Evolutionary conservation across 2,113 vertebrate genomes (phyloP).

Genomic region (Pseudopipra pipra): DNA sequence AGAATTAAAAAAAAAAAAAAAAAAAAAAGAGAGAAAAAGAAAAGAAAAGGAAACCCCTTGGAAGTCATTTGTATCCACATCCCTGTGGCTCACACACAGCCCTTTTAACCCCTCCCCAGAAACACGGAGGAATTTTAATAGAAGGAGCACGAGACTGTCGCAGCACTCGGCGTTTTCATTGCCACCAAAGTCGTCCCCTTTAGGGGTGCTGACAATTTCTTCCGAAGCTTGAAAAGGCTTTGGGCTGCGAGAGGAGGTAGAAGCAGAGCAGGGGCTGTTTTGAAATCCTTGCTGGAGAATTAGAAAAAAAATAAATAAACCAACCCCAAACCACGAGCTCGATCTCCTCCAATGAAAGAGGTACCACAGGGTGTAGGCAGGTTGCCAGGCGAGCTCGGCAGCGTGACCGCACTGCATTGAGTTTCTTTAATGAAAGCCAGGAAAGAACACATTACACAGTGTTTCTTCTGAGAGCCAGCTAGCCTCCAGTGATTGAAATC

Average conservation of each 20-base stretch:
- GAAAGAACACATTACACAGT: constrained; percentile 85
- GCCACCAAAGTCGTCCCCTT: background rate
- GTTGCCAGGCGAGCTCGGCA: constrained; percentile 81
- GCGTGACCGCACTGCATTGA: constrained; percentile 83
- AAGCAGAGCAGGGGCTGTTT: constrained; percentile 19
- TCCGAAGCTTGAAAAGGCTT: background rate
- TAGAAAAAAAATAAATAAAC: background rate
- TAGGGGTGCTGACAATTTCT: background rate
- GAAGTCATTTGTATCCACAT: constrained; percentile 16
- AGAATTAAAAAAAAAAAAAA: background rate
- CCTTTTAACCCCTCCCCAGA: constrained; percentile 4
- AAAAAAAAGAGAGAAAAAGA: background rate
- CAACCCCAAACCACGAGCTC: constrained; percentile 51
- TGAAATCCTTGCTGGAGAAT: constrained; percentile 39
- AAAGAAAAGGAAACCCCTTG: background rate
- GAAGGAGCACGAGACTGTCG: background rate
- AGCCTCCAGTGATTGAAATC: constrained; percentile 78
- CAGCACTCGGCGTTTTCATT: background rate
- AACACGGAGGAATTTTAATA: constrained; percentile 16
- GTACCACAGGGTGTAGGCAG: constrained; percentile 82
- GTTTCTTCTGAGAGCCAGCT: constrained; percentile 73
- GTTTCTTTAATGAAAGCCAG: constrained; percentile 87
- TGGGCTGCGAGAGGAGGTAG: background rate
- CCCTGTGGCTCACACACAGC: background rate
- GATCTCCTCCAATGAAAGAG: constrained; percentile 73